Conservation (phyloP, 2,113 vertebrate genomes). For the Herpetotheres cachinnans region DNA sequence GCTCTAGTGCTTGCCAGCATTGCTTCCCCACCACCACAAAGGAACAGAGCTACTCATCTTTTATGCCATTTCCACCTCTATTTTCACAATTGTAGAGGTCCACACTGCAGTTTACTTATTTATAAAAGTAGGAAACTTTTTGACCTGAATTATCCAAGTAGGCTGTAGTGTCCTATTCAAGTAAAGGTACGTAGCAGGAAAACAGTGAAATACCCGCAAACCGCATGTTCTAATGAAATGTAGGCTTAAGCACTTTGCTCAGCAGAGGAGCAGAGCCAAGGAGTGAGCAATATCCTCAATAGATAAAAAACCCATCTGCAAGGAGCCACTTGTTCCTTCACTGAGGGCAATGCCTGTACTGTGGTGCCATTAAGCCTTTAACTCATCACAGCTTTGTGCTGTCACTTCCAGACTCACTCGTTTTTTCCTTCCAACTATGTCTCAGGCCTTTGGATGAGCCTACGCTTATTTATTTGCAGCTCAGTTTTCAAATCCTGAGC, state of each 20-base stretch:
- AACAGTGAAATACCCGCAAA: background rate
- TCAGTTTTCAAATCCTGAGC: constrained; percentile 28
- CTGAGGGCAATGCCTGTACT: background rate
- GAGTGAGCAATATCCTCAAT: background rate
- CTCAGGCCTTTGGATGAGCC: background rate
- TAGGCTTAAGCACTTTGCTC: background rate
- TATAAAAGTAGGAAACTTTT: background rate
- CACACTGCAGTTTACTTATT: background rate
- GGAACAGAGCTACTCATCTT: background rate
- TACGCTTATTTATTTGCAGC: background rate
- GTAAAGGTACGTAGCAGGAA: background rate
- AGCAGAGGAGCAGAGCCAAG: background rate
- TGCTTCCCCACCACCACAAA: background rate
- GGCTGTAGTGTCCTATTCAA: background rate
- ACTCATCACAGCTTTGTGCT: background rate
- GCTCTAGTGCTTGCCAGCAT: background rate
- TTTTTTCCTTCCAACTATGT: background rate
- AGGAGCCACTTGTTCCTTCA: background rate
- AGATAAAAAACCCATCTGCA: background rate
- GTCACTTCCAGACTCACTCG: background rate
- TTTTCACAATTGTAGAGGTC: background rate
- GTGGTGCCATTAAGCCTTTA: background rate
- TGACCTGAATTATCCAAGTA: background rate
- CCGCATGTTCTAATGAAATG: background rate
- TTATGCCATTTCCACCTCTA: background rate